A percentile compares a stretch with the other conserved stretches of the same genome.
These are phyloP conservation scores for Drosophila imparisetae DNA, from an alignment of 2,888 invertebrate genomes.

Conservation along the genomic window DNA sequence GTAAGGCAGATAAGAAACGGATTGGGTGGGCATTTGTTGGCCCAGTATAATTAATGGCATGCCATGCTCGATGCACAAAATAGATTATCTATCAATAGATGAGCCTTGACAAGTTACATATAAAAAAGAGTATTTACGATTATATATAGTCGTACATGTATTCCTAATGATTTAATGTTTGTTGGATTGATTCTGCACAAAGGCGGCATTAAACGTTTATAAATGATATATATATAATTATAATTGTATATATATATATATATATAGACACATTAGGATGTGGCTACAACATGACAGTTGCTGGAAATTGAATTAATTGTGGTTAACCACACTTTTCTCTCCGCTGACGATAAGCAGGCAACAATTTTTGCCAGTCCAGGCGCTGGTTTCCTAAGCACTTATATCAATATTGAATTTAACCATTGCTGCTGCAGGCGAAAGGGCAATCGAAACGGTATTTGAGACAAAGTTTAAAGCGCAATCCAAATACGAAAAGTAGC, in stretches of 20 bases:
- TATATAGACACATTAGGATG: constrained; percentile 54
- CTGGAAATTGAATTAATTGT: constrained; percentile 64
- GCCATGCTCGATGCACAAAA: constrained; percentile 67
- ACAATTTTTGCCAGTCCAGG: constrained; percentile 23
- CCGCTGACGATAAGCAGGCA: constrained; percentile 12
- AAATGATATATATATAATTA: constrained; percentile 63
- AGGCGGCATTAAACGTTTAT: constrained; percentile 67
- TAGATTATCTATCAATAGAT: constrained; percentile 80
- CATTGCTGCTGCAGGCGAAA: constrained; percentile 24
- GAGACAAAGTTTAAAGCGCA: constrained; percentile 75
- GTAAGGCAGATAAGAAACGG: constrained; percentile 45
- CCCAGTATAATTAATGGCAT: constrained; percentile 70
- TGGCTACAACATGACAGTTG: constrained; percentile 49
- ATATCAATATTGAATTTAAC: constrained; percentile 35
- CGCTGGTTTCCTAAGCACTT: constrained; percentile 1
- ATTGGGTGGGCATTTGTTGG: constrained; percentile 12
- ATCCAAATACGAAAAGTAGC: constrained; percentile 71
- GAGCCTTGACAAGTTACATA: constrained; percentile 60
- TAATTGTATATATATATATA: neutral
- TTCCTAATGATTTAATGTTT: constrained; percentile 48
- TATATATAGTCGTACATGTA: constrained; percentile 9
- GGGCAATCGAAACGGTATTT: constrained; percentile 69
- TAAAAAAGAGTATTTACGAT: constrained; percentile 8
- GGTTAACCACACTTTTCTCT: constrained; percentile 17
- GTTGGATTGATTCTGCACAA: constrained; percentile 64